Evolutionary conservation across 2,888 invertebrate species (phyloP).

Genomic region (Carcina quercana): DNA sequence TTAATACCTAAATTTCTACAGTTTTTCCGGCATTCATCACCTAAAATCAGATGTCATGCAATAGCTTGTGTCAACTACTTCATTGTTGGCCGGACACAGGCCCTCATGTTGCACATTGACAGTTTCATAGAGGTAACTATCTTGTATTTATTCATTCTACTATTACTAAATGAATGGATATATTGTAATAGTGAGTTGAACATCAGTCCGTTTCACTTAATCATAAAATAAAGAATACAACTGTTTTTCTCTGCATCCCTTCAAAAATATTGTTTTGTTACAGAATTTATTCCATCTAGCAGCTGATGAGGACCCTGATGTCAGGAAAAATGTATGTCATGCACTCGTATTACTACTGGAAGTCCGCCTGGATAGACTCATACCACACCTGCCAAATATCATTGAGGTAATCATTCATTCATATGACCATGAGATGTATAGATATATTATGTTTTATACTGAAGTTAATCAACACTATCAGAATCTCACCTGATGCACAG

Average conservation of each 20-base stretch:
- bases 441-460: not conserved
- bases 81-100: constrained; percentile 94
- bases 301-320: constrained; percentile 96
- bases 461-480: too few species aligned
- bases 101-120: constrained; percentile 96
- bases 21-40: constrained; percentile 95
- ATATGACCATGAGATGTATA: constrained; percentile 8
- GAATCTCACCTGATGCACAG: too few species aligned
- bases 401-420: too few species aligned
- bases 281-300: constrained; percentile 95
- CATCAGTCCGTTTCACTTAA: too few species aligned
- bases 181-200: not conserved
- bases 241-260: constrained; percentile 1
- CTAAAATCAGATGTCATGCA: constrained; percentile 97
- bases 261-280: constrained; percentile 16
- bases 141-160: not conserved
- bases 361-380: constrained; percentile 94
- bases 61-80: constrained; percentile 99
- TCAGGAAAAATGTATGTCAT: constrained; percentile 98
- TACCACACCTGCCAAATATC: constrained; percentile 96
- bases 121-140: constrained; percentile 84
- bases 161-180: too few species aligned
- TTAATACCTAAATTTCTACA: constrained; percentile 98
- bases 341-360: constrained; percentile 97
- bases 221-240: too few species aligned